Evolutionary conservation across 2,888 invertebrate species (phyloP).

Genomic region (Seladonia tumulorum): DNA sequence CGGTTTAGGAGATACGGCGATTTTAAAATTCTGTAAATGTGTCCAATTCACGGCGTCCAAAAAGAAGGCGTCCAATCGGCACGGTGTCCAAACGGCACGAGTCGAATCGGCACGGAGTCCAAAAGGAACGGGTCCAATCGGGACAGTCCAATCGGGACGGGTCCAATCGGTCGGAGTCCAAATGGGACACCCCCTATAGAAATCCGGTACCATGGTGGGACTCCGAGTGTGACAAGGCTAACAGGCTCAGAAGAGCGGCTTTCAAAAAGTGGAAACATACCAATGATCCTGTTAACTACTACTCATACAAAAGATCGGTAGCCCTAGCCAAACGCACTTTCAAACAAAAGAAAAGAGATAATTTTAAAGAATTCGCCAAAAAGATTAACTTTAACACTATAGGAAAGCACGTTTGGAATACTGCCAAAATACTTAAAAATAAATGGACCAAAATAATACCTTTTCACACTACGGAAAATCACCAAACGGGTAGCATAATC

Average conservation of each 20-base stretch:
- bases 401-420: neutral
- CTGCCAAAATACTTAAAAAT: neutral
- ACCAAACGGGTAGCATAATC: neutral
- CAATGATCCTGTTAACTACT: neutral
- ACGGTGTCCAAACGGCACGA: no score
- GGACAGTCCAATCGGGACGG: no score
- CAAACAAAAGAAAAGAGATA: slow-evolving; percentile 3
- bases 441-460: slow-evolving; percentile 6
- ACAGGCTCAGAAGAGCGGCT: neutral
- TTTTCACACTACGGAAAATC: neutral
- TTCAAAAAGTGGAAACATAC: slow-evolving; percentile 2
- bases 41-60: no score
- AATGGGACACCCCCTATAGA: no score
- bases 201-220: slow-evolving; percentile 6
- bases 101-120: no score
- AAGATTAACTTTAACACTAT: neutral
- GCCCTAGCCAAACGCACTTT: neutral
- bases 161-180: no score
- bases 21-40: no score
- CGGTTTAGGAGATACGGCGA: no score
- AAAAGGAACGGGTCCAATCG: no score
- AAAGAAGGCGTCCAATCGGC: no score
- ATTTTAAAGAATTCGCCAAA: slow-evolving; percentile 12
- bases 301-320: neutral
- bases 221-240: neutral